Evolutionary conservation across 2,888 invertebrate genomes (phyloP), one percentile per base, ranked within the genome.

Genomic region (Drosophila anceps): DNA sequence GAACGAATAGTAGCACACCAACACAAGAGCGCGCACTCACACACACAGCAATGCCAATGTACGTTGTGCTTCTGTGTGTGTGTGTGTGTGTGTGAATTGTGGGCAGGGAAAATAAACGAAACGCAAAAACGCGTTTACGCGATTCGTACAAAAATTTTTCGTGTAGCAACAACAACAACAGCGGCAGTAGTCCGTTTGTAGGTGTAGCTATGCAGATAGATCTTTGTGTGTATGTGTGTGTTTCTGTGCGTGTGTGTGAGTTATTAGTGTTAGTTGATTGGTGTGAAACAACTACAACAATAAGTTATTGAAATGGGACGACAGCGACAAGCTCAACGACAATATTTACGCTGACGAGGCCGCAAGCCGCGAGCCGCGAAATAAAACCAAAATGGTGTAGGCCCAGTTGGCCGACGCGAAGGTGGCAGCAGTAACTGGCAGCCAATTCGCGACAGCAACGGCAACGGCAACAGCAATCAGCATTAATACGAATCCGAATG

Each of bases 71-170:
- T 39, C 2, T 24, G 7, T 2, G 15, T 8, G 18, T 35, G 31
- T 37, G 50, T 27, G 39, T 69, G 86, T 84, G 68, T 89, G 70
- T 72, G 90, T 86, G 76, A 81, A 90, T 92, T 91, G 92, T 92
- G 92, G 92, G 92, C 92, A 92, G 92, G 92, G 91, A 91, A 92
- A 92, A 92, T 88, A 83, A 87, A 90, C 88, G 85, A 84, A 85
- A 90, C 82, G 88, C 82, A 82, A 90, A 90, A 91, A 92, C 92
- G 91, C 92, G 91, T 91, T 91, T 88, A 91, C 88, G 91, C 90
- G 92, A 92, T 92, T 92, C 91, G 92, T 92, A 92, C 90, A 90
- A 83, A 91, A 83, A 78, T 79, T 73, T 78, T 80, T 76, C 76
- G 79, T 84, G 43, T 20, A 65, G 29, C 84, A 66, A 58, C 70